Conservation (phyloP, 92 coral and sea anemone genomes). For the Siderastrea siderea region DNA sequence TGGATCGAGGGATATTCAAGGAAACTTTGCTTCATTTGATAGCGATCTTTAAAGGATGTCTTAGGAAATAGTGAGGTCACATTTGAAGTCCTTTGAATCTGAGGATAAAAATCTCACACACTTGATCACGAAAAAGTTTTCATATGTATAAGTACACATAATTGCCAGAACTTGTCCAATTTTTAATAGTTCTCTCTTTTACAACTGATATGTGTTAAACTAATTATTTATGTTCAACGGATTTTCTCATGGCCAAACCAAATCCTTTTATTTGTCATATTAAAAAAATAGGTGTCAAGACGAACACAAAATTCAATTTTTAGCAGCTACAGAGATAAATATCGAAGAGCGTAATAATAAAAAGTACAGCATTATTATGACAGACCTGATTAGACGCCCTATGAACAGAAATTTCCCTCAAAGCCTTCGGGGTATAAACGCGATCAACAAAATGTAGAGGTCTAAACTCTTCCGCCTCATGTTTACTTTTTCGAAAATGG, state of each 20-base stretch:
- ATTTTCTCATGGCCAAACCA: no score
- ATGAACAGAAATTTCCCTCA: neutral
- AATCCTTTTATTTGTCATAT: no score
- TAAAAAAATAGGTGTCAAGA: no score
- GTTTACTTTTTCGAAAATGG: constrained; percentile 1
- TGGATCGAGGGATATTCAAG: no score
- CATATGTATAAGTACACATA: neutral
- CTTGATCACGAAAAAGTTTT: neutral
- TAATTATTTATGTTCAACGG: neutral
- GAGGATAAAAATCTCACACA: no score
- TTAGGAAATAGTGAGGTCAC: no score
- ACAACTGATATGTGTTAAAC: neutral
- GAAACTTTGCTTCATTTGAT: no score
- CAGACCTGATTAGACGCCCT: neutral
- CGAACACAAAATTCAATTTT: neutral
- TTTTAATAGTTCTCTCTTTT: neutral
- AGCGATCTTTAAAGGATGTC: no score
- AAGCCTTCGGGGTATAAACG: neutral
- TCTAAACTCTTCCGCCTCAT: neutral
- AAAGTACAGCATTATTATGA: neutral
- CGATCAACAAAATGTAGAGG: neutral
- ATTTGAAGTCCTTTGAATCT: no score
- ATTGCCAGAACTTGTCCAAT: neutral
- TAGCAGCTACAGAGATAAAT: neutral
- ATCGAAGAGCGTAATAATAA: neutral